phyloP scores from a whole-genome alignment of 30 jellyfish, hydroid and myxozoan genomes.

The Pseudorhiza aurosa region DNA sequence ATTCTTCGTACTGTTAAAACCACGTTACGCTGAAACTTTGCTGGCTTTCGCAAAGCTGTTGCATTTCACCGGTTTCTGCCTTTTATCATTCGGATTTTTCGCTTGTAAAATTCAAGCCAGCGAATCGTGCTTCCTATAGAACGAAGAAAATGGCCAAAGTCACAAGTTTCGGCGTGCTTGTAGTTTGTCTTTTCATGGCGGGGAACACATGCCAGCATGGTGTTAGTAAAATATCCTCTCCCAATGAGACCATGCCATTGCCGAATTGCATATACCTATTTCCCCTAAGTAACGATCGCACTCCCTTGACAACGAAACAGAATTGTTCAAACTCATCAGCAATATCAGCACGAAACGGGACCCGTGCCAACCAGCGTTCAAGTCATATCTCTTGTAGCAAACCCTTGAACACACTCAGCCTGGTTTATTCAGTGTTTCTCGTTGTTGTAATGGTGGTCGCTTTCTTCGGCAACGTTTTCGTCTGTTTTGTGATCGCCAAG shows the following conservation, averaged over 20 bases:
- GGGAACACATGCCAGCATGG: conserved; percentile 5
- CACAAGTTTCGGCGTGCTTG: background rate
- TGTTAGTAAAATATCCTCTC: background rate
- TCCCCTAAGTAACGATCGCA: background rate
- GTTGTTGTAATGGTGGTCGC: conserved; percentile 61
- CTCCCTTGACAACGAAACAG: background rate
- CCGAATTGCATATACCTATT: background rate
- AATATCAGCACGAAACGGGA: background rate
- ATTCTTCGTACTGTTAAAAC: too few species aligned
- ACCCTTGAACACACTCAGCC: conserved; percentile 36
- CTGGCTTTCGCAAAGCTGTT: too few species aligned
- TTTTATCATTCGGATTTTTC: too few species aligned
- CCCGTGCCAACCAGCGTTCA: background rate
- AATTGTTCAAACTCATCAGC: background rate
- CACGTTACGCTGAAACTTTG: too few species aligned
- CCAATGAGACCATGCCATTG: background rate
- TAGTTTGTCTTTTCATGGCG: background rate
- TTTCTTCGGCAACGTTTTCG: conserved; percentile 72
- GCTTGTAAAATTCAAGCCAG: too few species aligned
- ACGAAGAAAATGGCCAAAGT: background rate
- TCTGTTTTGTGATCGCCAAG: conserved; percentile 42
- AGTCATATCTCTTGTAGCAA: conserved; percentile 7
- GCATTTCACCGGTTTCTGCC: too few species aligned
- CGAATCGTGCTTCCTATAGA: background rate
- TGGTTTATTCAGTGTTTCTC: conserved; percentile 30